phyloP scores from a whole-genome alignment of 1,140 invertebrate genomes.

The Vollenhovia emeryi region DNA sequence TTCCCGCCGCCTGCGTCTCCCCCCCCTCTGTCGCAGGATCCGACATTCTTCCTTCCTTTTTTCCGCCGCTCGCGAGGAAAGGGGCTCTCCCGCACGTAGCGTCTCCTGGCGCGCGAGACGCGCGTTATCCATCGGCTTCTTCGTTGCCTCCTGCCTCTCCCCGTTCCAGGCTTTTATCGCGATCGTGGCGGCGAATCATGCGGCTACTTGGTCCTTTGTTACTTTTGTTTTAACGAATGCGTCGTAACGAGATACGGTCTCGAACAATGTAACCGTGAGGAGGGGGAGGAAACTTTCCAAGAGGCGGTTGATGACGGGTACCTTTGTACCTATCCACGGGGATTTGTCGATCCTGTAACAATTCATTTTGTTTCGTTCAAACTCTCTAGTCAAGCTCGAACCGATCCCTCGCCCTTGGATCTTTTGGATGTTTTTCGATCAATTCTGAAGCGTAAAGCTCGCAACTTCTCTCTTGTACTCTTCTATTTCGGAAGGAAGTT shows the following conservation, averaged over 20 bases:
- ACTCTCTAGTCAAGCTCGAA: background rate
- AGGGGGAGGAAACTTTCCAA: slow-evolving; percentile 10
- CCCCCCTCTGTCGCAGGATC: background rate
- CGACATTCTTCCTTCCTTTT: background rate
- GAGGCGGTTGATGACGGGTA: slow-evolving; percentile 9
- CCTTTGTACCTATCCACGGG: slow-evolving; percentile 32
- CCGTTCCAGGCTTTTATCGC: slow-evolving; percentile 15
- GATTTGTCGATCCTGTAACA: slow-evolving; percentile 27
- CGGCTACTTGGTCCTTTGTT: slow-evolving; percentile 42
- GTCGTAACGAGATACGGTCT: slow-evolving; percentile 52
- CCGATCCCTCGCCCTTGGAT: background rate
- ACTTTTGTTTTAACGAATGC: slow-evolving; percentile 29
- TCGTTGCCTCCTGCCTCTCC: slow-evolving; percentile 14
- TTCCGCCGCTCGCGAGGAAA: background rate
- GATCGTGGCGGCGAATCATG: slow-evolving; percentile 19
- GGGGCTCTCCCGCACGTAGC: slow-evolving; percentile 6
- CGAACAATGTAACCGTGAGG: slow-evolving; percentile 38
- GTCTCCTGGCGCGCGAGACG: slow-evolving; percentile 47
- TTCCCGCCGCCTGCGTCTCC: background rate
- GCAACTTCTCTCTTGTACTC: background rate
- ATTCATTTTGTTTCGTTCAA: slow-evolving; percentile 41
- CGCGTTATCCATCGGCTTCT: slow-evolving; percentile 10
- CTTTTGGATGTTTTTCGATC: background rate
- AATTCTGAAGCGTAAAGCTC: background rate
- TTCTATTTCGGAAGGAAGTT: background rate